Conservation (phyloP, 2,113 vertebrate species). For the Glaucomys volans region DNA sequence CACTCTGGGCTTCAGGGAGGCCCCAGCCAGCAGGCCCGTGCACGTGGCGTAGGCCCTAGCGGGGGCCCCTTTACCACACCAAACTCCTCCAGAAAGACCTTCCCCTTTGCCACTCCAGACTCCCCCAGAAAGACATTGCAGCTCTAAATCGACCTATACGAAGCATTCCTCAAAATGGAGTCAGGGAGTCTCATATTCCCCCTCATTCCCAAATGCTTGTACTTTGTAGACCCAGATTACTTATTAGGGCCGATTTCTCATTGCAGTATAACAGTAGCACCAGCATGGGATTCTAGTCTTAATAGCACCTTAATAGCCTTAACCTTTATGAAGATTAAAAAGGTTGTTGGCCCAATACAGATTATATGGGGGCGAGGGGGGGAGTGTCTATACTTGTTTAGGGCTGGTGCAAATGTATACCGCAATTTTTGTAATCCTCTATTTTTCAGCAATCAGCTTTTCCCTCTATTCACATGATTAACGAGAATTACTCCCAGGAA, state of each 20-base stretch:
- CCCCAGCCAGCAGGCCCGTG: no score
- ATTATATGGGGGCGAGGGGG: no score
- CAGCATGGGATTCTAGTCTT: background rate
- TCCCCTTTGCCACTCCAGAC: no score
- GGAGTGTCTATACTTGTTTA: background rate
- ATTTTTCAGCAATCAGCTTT: background rate
- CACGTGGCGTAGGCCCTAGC: no score
- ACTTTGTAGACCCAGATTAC: background rate
- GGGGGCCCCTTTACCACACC: no score
- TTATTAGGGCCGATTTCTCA: background rate
- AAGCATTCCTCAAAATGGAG: background rate
- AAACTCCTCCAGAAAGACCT: accelerated
- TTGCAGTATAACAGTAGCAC: background rate
- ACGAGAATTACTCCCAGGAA: background rate
- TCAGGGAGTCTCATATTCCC: background rate
- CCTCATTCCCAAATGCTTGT: no score
- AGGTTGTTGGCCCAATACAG: background rate
- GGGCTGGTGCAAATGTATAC: background rate
- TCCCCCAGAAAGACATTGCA: accelerated
- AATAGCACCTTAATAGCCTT: no score
- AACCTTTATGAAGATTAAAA: background rate
- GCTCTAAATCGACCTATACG: background rate
- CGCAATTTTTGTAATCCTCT: background rate
- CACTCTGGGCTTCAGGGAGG: no score
- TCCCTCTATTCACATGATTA: background rate